A percentile compares a stretch with the other conserved stretches of the same genome.
Conservation (phyloP, 2,797 vertebrate genomes). For the Denticeps clupeoides region DNA sequence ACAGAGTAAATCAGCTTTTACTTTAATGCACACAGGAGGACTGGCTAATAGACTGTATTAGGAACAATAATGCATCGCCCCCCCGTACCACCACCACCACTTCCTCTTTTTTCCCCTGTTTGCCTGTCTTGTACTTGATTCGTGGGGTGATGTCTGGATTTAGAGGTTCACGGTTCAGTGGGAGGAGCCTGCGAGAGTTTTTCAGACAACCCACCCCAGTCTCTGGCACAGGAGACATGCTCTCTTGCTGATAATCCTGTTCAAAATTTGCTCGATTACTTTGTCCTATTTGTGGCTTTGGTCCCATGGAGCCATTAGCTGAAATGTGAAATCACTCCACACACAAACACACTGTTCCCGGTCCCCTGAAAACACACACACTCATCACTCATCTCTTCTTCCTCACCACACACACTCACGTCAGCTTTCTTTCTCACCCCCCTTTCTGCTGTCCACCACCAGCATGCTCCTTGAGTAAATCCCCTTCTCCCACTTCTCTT, state of each 20-base stretch:
- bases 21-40: too few species aligned
- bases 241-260: not conserved
- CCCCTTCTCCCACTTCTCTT: not conserved
- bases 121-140: too few species aligned
- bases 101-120: too few species aligned
- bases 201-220: too few species aligned
- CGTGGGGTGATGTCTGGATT: too few species aligned
- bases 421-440: not conserved
- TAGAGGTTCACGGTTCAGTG: too few species aligned
- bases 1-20: too few species aligned
- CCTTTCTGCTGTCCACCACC: not conserved
- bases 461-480: not conserved
- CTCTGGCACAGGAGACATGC: not conserved
- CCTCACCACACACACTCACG: not conserved
- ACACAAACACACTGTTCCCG: too few species aligned
- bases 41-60: too few species aligned
- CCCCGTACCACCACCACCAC: too few species aligned
- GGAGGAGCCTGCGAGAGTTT: too few species aligned
- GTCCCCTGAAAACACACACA: not conserved
- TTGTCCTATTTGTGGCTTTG: not conserved
- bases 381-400: not conserved
- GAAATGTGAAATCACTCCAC: not conserved
- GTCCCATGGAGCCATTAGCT: not conserved
- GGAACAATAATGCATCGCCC: too few species aligned
- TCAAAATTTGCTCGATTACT: not conserved